Conservation (phyloP, 2,797 vertebrate species). For the Myotis myotis region DNA sequence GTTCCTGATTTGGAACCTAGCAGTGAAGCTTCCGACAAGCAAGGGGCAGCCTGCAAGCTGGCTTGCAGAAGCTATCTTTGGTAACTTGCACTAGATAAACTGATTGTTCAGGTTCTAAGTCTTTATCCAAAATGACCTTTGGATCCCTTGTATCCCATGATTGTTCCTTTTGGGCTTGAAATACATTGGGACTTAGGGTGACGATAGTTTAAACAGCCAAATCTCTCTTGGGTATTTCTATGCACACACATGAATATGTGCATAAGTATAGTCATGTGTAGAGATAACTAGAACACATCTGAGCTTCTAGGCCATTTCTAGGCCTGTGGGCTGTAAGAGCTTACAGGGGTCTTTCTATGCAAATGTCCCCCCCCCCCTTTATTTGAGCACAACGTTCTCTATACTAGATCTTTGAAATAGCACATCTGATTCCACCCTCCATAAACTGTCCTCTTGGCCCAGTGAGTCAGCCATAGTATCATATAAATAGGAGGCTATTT, state of each 20-base stretch:
- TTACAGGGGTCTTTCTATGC: neutral
- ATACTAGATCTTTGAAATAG: neutral
- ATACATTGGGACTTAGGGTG: neutral
- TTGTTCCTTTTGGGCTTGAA: neutral
- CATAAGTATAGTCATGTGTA: neutral
- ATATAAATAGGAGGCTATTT: neutral
- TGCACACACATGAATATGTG: neutral
- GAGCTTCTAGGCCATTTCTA: neutral
- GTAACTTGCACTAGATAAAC: constrained; percentile 1
- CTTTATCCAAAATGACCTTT: constrained; percentile 42
- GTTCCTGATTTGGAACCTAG: constrained; percentile 48
- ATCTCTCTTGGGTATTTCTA: neutral
- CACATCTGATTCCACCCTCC: neutral
- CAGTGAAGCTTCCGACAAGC: neutral
- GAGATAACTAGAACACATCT: neutral
- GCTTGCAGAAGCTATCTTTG: constrained; percentile 26
- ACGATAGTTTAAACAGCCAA: neutral
- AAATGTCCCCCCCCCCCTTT: neutral
- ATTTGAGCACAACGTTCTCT: neutral
- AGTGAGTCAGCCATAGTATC: neutral
- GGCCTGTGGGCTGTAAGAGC: neutral
- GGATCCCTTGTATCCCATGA: neutral
- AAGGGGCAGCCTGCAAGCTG: neutral
- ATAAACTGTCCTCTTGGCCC: neutral
- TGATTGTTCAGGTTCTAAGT: constrained; percentile 17